phyloP scores from a whole-genome alignment of 1,140 invertebrate species.

The Papilio polytes region DNA sequence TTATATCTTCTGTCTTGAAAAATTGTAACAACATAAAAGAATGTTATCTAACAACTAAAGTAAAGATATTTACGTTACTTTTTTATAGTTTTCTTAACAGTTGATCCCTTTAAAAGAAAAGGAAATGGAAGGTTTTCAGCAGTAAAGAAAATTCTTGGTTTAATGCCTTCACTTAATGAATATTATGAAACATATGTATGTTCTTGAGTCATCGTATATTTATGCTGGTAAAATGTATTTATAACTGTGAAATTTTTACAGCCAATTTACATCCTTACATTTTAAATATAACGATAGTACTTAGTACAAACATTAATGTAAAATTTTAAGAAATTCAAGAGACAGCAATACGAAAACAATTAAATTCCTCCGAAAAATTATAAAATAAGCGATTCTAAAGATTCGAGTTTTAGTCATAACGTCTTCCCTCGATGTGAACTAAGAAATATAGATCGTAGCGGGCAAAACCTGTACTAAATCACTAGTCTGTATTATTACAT shows the following conservation, averaged over 20 bases:
- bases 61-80: not conserved
- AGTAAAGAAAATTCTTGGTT: not conserved
- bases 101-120: not conserved
- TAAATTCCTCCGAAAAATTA: slow-evolving; percentile 38
- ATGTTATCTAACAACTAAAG: not conserved
- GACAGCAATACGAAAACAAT: not conserved
- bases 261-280: not conserved
- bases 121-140: not conserved
- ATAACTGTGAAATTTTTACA: not conserved
- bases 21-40: not conserved
- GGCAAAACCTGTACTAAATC: slow-evolving; percentile 82
- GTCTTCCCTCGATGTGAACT: slow-evolving; percentile 79
- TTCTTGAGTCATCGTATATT: not conserved
- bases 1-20: slow-evolving; percentile 7
- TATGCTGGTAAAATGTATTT: no score
- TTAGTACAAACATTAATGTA: not conserved
- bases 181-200: not conserved
- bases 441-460: slow-evolving; percentile 80
- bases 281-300: not conserved
- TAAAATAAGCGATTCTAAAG: slow-evolving; percentile 61
- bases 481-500: slow-evolving; percentile 79
- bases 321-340: not conserved
- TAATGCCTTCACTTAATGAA: not conserved
- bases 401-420: slow-evolving; percentile 80
- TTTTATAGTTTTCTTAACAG: no score